These are phyloP conservation scores for Drosophila subsilvestris DNA, from an alignment of 2,888 invertebrate species.

Conservation along the genomic window DNA sequence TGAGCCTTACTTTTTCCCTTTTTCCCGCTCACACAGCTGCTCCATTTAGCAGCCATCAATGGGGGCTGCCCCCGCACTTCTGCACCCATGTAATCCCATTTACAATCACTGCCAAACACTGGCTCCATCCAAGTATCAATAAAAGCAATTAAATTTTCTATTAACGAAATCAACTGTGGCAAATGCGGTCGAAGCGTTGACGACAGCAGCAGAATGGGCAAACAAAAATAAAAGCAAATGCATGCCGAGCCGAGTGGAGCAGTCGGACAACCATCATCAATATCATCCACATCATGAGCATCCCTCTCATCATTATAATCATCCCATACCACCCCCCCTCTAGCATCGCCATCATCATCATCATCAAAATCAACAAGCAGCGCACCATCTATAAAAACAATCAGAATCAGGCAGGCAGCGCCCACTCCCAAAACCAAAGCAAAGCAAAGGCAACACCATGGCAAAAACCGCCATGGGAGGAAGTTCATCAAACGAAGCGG, in stretches of 20 bases:
- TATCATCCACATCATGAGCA: slow-evolving; percentile 22
- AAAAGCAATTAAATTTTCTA: slow-evolving; percentile 79
- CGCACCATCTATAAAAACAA: slow-evolving; percentile 71
- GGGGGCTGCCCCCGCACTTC: too few species aligned
- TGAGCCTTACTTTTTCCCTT: background rate
- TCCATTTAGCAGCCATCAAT: background rate
- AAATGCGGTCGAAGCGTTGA: slow-evolving; percentile 38
- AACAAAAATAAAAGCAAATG: slow-evolving; percentile 33
- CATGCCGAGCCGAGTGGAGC: slow-evolving; percentile 9
- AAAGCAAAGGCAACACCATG: slow-evolving; percentile 27
- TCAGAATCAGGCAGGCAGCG: slow-evolving; percentile 57
- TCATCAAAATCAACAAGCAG: slow-evolving; percentile 67
- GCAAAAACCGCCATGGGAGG: slow-evolving; percentile 33
- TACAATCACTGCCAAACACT: slow-evolving; percentile 44
- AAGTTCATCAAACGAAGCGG: slow-evolving; percentile 70
- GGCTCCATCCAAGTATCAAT: slow-evolving; percentile 62
- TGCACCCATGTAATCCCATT: slow-evolving; percentile 60
- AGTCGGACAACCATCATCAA: slow-evolving; percentile 27
- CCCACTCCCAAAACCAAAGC: too few species aligned
- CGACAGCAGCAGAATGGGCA: slow-evolving; percentile 13
- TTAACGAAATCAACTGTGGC: slow-evolving; percentile 69
- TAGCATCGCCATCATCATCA: slow-evolving; percentile 20
- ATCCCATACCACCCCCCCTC: background rate
- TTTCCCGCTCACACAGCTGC: background rate
- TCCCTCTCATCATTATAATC: background rate